phyloP scores from a whole-genome alignment of 2,797 vertebrate species.

The Vultur gryphus region DNA sequence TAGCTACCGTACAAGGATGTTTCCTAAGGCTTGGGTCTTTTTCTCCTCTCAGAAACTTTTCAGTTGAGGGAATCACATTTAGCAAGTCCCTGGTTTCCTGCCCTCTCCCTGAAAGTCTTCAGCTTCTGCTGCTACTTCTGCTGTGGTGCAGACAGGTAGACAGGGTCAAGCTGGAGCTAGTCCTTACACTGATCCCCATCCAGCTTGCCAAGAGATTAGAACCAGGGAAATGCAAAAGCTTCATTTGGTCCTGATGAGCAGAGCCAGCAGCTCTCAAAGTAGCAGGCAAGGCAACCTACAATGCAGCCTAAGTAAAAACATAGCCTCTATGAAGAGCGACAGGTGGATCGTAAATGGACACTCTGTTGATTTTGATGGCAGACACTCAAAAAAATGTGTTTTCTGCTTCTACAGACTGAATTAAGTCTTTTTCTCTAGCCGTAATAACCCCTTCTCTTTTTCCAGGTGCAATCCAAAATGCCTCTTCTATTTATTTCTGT shows the following conservation, averaged over 20 bases:
- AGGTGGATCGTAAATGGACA: fast-evolving
- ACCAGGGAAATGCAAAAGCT: not conserved
- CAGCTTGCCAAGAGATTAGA: not conserved
- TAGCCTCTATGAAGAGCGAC: not conserved
- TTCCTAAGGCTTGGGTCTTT: not conserved
- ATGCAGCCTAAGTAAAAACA: not conserved
- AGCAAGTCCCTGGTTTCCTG: not conserved
- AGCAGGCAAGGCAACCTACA: not conserved
- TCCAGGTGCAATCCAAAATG: not conserved
- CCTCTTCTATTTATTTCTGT: not conserved
- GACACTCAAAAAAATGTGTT: not conserved
- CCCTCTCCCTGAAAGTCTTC: not conserved
- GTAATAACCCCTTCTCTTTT: not conserved
- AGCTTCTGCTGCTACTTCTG: not conserved
- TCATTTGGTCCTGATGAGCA: not conserved
- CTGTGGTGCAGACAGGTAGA: not conserved
- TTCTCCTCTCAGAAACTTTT: not conserved
- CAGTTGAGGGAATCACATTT: not conserved
- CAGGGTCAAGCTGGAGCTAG: not conserved
- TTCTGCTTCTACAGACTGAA: not conserved
- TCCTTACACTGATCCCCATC: not conserved
- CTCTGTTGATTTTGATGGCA: not conserved
- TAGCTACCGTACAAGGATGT: fast-evolving
- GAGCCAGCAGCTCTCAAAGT: not conserved
- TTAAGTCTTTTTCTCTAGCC: not conserved